Percentiles rank a stretch among this genome's conserved stretches.
Conservation (phyloP, 2,888 invertebrate species). For the Lacanobia oleracea region DNA sequence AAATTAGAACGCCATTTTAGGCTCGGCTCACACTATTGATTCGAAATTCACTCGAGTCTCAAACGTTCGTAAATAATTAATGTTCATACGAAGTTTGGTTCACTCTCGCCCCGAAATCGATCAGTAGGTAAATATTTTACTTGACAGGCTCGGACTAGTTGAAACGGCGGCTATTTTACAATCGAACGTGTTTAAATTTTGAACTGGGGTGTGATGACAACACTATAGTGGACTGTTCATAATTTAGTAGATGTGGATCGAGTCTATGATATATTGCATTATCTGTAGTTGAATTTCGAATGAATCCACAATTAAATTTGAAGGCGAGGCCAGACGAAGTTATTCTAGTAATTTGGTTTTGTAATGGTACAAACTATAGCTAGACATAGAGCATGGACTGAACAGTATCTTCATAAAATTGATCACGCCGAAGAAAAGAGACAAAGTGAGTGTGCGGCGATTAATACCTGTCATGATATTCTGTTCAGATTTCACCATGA, state of each 20-base stretch:
- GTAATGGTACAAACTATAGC: background rate
- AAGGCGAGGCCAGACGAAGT: background rate
- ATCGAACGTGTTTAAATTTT: slow-evolving; percentile 31
- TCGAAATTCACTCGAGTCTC: slow-evolving; percentile 12
- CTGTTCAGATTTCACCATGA: too few species aligned
- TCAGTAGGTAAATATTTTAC: slow-evolving; percentile 60
- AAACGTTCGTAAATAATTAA: slow-evolving; percentile 50
- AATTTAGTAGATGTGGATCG: slow-evolving; percentile 39
- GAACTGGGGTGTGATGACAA: slow-evolving; percentile 38
- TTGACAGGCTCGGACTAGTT: slow-evolving; percentile 41
- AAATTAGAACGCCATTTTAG: slow-evolving; percentile 36
- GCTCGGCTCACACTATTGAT: slow-evolving; percentile 40
- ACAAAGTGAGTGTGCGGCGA: background rate
- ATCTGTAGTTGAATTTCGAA: slow-evolving; percentile 48
- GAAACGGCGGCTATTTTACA: slow-evolving; percentile 42
- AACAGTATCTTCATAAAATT: background rate
- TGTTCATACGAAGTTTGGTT: slow-evolving; percentile 51
- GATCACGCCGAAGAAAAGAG: background rate
- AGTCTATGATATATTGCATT: slow-evolving; percentile 34
- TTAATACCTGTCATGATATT: background rate
- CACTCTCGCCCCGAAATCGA: slow-evolving; percentile 44
- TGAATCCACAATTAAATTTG: slow-evolving; percentile 5
- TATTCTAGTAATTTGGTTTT: background rate
- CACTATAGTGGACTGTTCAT: slow-evolving; percentile 36
- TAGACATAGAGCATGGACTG: background rate